Evolutionary conservation across 2,888 invertebrate species (phyloP), one percentile per base, ranked within the genome.

Genomic region (Pomacea canaliculata): DNA sequence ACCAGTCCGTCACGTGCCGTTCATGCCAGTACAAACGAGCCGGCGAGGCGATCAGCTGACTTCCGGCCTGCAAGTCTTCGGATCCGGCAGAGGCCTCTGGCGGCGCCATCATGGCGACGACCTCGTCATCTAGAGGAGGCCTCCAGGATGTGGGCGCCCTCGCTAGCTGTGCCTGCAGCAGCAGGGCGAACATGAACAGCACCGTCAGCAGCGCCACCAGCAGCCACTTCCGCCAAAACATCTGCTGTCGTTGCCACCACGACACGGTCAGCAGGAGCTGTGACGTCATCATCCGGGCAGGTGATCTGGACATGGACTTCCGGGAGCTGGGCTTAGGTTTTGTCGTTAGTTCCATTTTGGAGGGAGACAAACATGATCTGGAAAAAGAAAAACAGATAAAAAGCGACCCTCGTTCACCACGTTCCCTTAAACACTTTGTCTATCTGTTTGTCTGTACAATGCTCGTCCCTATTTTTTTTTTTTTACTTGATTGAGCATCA

Each of bases 1-100:
- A 74, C 9, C 65, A 48, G 37, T 74, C 69, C 16, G 49, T 74
- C 62, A 69, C 69, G 16, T 7, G 69, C 12, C 62, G 59, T 37
- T 74, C 74, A 7, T 48, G 56, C 9, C 68, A 23, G 13, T 16
- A 23, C 68, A 73, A 48, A 27, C 73, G 49, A 9, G 46, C 10
- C 5, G 23, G 46, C 1, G 70, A 46, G 13, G 19, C 9, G 9
- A 23, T 13, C 19, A 16, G 59, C 19, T 59, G 51, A n/a, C 7
- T 23, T 19, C 18, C 18, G 60, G 63, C n/a, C 63, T 1, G 8
- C 63, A 23, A 2, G 63, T n/a, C 63, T 8, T 12, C n/a, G 19
- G 23, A 10, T 0, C 63, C 63, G 1, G 63, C 63, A 63, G 10
- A 7, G 19, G 8, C 63, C 12, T 27, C 27, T 63, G 13, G 63